Conservation (phyloP, 2,888 invertebrate genomes). For the Globia sparganii region DNA sequence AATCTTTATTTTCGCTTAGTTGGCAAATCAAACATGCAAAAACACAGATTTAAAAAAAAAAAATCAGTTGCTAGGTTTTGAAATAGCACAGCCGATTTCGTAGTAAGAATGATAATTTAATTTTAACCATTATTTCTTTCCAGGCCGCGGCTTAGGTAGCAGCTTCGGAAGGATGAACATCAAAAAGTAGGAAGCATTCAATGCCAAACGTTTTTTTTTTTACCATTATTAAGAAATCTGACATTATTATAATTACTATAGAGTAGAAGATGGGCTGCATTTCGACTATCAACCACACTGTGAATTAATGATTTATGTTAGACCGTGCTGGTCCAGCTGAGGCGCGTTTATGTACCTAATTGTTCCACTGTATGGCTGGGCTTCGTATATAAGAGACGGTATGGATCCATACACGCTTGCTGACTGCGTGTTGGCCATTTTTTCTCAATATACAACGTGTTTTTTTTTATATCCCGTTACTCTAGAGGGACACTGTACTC, state of each 20-base stretch:
- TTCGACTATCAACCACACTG: background rate
- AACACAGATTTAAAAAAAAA: too few species aligned
- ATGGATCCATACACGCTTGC: background rate
- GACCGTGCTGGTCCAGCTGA: background rate
- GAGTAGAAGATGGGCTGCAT: conserved; percentile 23
- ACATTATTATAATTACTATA: conserved; percentile 19
- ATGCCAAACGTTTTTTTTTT: background rate
- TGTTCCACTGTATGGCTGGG: background rate
- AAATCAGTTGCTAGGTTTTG: too few species aligned
- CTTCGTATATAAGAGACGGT: background rate
- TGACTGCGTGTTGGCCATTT: background rate
- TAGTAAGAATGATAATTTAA: too few species aligned
- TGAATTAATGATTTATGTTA: background rate
- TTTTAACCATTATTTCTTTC: conserved; percentile 5
- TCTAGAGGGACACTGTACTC: too few species aligned
- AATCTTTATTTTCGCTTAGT: too few species aligned
- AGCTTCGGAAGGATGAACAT: conserved; percentile 69
- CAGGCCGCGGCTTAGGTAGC: conserved; percentile 74
- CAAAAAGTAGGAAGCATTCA: conserved; percentile 54
- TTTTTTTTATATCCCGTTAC: too few species aligned
- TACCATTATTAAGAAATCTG: conserved; percentile 28
- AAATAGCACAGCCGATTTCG: too few species aligned
- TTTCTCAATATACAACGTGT: too few species aligned
- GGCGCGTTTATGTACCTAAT: background rate
- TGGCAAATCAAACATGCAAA: too few species aligned